Evolutionary conservation across 2,888 invertebrate genomes (phyloP).

Genomic region (Eupithecia centaureata): DNA sequence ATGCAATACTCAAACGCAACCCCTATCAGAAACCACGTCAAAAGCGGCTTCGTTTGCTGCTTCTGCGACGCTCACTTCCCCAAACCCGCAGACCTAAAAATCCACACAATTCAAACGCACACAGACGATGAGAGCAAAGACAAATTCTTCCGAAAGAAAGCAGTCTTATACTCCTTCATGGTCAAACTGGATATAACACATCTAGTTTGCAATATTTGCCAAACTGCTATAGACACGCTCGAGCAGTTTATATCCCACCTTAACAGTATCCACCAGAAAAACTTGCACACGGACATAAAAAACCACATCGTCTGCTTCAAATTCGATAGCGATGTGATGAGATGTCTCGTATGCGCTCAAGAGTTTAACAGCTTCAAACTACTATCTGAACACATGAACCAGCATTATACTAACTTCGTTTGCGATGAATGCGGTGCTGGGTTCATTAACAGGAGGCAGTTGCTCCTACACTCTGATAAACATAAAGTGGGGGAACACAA

Average conservation of each 20-base stretch:
- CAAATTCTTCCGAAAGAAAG: conserved; percentile 31
- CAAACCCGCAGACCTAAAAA: conserved; percentile 46
- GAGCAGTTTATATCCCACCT: conserved; percentile 45
- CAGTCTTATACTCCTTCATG: conserved; percentile 50
- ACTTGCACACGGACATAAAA: conserved; percentile 51
- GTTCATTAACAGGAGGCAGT: conserved; percentile 62
- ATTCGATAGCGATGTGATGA: conserved; percentile 59
- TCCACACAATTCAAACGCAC: conserved; percentile 38
- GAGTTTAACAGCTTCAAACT: conserved; percentile 61
- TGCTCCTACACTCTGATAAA: conserved; percentile 58
- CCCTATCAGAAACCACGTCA: conserved; percentile 45
- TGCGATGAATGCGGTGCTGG: conserved; percentile 68
- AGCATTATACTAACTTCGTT: conserved; percentile 66
- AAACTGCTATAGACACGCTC: conserved; percentile 39
- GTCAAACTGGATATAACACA: conserved; percentile 59
- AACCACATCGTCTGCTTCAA: conserved; percentile 65
- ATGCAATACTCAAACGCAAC: conserved; percentile 58
- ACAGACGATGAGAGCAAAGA: conserved; percentile 33
- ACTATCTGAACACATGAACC: conserved; percentile 69
- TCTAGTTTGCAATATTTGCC: conserved; percentile 54
- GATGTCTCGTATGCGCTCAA: conserved; percentile 58
- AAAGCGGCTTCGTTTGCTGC: conserved; percentile 48
- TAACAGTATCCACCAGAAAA: conserved; percentile 46
- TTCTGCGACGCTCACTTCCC: conserved; percentile 45
- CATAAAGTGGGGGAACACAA: conserved; percentile 63